Evolutionary conservation across 2,113 vertebrate species (phyloP).

Genomic region (Orycteropus afer): DNA sequence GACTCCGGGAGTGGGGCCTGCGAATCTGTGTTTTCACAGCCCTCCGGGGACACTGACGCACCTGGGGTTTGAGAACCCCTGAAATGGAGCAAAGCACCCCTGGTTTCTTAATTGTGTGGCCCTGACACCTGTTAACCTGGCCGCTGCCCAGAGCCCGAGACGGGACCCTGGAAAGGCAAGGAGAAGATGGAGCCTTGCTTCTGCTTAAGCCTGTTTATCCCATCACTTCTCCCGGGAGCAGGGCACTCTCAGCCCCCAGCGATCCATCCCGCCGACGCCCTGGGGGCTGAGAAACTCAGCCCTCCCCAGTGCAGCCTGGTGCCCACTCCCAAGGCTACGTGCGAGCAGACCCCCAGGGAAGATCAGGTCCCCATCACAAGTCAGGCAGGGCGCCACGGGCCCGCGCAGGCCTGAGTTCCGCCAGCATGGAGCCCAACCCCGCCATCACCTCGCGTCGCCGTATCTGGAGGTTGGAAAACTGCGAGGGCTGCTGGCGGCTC

Average conservation of each 20-base stretch:
- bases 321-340: not conserved
- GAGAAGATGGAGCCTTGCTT: not conserved
- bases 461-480: not conserved
- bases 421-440: not conserved
- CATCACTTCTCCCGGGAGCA: too few species aligned
- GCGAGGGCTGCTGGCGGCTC: not conserved
- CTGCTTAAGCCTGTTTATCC: not conserved
- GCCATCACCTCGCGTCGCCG: not conserved
- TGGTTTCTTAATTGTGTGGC: not conserved
- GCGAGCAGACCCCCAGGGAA: not conserved
- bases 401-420: not conserved
- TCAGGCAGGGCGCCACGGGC: not conserved
- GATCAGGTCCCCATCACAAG: not conserved
- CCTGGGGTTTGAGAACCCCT: fast-evolving
- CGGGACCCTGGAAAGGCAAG: not conserved
- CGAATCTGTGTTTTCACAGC: not conserved
- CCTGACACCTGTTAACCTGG: not conserved
- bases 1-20: fast-evolving
- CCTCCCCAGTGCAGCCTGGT: not conserved
- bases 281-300: not conserved
- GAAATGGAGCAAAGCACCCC: not conserved
- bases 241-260: not conserved
- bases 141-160: not conserved
- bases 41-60: not conserved
- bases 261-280: not conserved